These are phyloP conservation scores for Craseonycteris thonglongyai DNA, from an alignment of 2,113 vertebrate species.

Conservation along the genomic window DNA sequence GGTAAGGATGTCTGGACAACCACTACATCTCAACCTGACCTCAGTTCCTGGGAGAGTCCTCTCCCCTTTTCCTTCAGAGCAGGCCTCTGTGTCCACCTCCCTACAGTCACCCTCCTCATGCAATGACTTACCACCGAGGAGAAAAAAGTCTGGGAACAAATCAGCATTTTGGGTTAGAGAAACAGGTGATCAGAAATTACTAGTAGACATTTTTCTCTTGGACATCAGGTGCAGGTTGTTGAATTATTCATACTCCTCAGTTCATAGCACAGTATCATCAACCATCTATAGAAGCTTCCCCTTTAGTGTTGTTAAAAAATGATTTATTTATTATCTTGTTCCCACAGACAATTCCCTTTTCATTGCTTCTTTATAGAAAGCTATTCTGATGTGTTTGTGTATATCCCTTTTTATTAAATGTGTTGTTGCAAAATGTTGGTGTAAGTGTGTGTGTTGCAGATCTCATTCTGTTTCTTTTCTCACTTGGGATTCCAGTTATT, in stretches of 20 bases:
- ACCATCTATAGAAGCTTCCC: neutral
- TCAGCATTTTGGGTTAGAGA: neutral
- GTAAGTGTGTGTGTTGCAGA: neutral
- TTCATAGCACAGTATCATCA: neutral
- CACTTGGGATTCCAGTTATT: neutral
- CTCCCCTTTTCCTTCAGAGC: neutral
- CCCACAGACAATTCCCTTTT: neutral
- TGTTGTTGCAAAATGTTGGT: neutral
- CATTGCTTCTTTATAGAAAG: neutral
- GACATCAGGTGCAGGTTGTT: neutral
- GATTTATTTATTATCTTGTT: neutral
- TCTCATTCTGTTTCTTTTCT: neutral
- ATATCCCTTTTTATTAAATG: neutral
- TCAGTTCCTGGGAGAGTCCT: neutral
- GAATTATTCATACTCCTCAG: neutral
- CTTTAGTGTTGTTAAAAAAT: neutral
- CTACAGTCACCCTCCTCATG: neutral
- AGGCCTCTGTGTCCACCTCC: neutral
- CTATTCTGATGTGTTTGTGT: neutral
- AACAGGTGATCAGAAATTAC: neutral
- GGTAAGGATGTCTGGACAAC: neutral
- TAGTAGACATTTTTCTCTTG: neutral
- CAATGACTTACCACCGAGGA: neutral
- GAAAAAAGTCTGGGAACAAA: neutral
- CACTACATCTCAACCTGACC: neutral